A percentile compares a stretch with the other conserved stretches of the same genome.
phyloP scores from a whole-genome alignment of 2,888 invertebrate genomes.

The Hesperia comma region DNA sequence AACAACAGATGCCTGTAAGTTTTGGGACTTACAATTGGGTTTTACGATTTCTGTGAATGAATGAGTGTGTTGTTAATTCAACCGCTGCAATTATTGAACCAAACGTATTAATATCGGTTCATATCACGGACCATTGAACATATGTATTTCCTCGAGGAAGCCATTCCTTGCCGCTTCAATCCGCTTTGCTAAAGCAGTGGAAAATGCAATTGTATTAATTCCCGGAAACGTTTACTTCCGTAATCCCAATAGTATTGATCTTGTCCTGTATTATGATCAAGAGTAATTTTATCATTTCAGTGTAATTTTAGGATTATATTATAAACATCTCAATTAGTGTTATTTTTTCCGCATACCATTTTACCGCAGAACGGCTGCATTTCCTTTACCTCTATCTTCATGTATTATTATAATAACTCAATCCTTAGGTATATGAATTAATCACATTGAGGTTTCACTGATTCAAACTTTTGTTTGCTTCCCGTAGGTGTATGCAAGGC shows the following conservation, averaged over 20 bases:
- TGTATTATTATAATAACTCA: not conserved
- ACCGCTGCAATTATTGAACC: not conserved
- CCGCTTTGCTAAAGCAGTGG: constrained; percentile 13
- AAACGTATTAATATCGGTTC: constrained; percentile 2
- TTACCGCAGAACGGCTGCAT: too few species aligned
- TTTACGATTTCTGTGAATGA: too few species aligned
- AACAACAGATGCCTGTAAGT: too few species aligned
- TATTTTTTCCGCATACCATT: too few species aligned
- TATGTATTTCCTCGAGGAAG: constrained; percentile 27
- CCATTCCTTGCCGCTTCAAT: constrained; percentile 18
- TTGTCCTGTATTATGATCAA: not conserved
- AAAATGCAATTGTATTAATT: constrained; percentile 15
- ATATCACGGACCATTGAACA: constrained; percentile 18
- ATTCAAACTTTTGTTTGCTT: not conserved
- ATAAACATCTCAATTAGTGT: too few species aligned
- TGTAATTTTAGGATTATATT: too few species aligned
- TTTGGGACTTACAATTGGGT: too few species aligned
- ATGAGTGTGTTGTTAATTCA: too few species aligned
- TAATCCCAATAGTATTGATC: not conserved
- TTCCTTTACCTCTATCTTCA: too few species aligned
- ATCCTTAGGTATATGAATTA: not conserved
- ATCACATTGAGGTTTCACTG: too few species aligned
- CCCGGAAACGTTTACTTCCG: constrained; percentile 15
- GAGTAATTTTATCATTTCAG: too few species aligned
- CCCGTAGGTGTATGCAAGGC: not conserved